phyloP scores from a whole-genome alignment of 2,797 vertebrate species.

The Dallia pectoralis region DNA sequence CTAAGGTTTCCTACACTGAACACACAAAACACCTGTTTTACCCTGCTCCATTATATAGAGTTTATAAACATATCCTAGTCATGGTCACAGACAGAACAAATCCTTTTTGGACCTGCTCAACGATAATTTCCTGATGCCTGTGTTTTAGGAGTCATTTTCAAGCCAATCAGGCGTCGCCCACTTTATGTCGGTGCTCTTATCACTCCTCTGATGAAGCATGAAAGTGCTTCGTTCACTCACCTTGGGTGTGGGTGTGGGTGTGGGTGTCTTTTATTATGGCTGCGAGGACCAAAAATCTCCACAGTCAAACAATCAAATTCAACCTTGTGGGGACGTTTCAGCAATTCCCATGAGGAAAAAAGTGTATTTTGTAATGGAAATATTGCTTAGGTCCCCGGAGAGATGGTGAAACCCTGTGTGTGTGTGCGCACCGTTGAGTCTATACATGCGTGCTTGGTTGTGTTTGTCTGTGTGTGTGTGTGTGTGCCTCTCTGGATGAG shows the following conservation, averaged over 20 bases:
- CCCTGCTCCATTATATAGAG: background rate
- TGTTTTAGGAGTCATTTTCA: conserved; percentile 58
- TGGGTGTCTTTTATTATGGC: background rate
- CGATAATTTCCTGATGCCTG: conserved; percentile 47
- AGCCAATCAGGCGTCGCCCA: conserved; percentile 57
- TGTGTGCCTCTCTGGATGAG: conserved; percentile 30
- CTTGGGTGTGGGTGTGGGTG: conserved; percentile 47
- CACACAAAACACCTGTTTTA: background rate
- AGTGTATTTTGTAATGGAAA: no score
- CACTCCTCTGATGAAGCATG: conserved; percentile 70
- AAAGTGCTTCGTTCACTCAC: conserved; percentile 66
- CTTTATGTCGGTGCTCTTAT: conserved; percentile 56
- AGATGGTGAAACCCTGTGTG: background rate
- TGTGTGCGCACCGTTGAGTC: conserved; percentile 2
- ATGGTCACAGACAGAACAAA: background rate
- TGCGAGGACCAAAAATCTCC: background rate
- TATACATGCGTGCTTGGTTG: background rate
- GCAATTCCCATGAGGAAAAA: no score
- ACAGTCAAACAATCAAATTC: no score
- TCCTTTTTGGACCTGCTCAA: conserved; percentile 8
- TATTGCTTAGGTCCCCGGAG: conserved; percentile 24
- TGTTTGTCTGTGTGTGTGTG: background rate
- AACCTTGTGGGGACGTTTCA: no score
- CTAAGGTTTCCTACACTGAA: background rate
- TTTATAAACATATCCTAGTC: background rate